These are phyloP conservation scores for Cettia cetti DNA, from an alignment of 2,113 vertebrate genomes.

Conservation along the genomic window DNA sequence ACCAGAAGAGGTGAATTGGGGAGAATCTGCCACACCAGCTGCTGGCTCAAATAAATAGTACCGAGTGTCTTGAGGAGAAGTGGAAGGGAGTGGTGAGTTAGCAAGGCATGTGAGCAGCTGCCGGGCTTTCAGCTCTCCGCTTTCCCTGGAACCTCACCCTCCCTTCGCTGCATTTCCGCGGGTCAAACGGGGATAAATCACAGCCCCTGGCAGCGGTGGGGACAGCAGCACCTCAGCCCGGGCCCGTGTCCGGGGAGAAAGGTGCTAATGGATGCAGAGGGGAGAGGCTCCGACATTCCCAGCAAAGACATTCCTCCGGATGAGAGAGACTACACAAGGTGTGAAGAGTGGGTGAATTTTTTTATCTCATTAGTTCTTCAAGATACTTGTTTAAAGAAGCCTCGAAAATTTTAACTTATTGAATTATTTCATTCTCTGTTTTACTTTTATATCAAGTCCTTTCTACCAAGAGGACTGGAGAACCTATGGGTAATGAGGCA, in stretches of 20 bases:
- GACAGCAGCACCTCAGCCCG: rapidly evolving
- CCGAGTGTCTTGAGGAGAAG: neutral
- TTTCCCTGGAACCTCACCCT: rapidly evolving
- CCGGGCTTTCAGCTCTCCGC: neutral
- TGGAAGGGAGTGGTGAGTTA: rapidly evolving
- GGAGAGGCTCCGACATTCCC: neutral
- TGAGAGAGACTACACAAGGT: too few relatives aligned
- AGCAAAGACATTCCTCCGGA: neutral
- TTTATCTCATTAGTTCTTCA: neutral
- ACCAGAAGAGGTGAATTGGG: neutral
- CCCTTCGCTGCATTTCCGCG: too few relatives aligned
- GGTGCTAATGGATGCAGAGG: neutral
- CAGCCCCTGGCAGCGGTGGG: neutral
- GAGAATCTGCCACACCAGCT: neutral
- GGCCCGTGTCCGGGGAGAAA: too few relatives aligned
- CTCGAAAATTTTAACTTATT: neutral
- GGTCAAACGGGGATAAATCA: neutral
- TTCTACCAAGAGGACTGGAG: neutral
- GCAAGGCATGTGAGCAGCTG: neutral
- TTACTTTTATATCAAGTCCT: neutral
- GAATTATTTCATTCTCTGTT: neutral
- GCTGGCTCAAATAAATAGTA: neutral
- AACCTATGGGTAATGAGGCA: neutral
- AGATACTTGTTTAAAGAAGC: neutral
- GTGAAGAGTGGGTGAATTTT: neutral